Conservation (phyloP, 2,888 invertebrate genomes). For the Leptarthrus brevirostris region DNA sequence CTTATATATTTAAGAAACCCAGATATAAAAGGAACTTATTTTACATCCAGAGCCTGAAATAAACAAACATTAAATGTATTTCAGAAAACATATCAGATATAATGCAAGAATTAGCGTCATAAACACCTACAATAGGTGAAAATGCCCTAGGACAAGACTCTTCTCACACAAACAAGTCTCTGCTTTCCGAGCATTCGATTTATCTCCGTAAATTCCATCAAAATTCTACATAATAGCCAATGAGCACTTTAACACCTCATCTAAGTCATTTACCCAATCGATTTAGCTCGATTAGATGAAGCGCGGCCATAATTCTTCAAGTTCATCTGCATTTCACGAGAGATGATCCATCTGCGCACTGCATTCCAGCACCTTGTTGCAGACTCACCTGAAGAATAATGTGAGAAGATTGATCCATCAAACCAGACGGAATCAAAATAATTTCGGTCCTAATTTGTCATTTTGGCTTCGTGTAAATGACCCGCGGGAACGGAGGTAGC, state of each 20-base stretch:
- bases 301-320: conserved; percentile 17
- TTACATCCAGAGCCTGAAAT: no score
- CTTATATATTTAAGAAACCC: no score
- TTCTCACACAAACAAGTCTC: conserved; percentile 1
- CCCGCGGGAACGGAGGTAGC: conserved; percentile 8
- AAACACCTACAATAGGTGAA: no score
- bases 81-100: no score
- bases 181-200: conserved; percentile 3
- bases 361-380: conserved; percentile 5
- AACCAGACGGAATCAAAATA: conserved; percentile 41
- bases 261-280: conserved; percentile 39
- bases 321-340: conserved; percentile 34
- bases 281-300: conserved; percentile 34
- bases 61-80: no score
- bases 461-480: conserved; percentile 38
- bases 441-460: conserved; percentile 47
- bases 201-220: conserved; percentile 21
- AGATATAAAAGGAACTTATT: no score
- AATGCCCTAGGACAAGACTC: no score
- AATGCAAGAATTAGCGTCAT: no score
- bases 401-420: conserved; percentile 46
- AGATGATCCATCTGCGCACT: no score
- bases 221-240: conserved; percentile 21
- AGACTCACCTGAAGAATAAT: conserved; percentile 9
- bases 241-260: conserved; percentile 43